Evolutionary conservation across 1,140 invertebrate species (phyloP), one percentile per base, ranked within the genome.

Genomic region (Drosophila lacertosa): DNA sequence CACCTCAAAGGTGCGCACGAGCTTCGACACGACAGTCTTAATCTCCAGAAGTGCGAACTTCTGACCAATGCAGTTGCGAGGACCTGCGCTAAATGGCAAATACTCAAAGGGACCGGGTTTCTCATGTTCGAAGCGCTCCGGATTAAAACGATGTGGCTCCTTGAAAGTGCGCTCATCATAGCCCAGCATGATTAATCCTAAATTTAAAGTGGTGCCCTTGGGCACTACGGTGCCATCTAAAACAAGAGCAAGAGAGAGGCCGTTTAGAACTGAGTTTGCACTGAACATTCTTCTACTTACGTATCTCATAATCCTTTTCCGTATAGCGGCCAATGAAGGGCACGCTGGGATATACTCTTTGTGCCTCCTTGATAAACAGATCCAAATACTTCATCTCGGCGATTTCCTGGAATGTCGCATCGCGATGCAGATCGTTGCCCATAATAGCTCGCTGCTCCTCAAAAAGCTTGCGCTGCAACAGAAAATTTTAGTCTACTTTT

Each of bases 111-210:
- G 92, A 40, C 91, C 93, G 3, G 93, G 91, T 13, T 86, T 86
- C 32, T 91, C 75, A 1, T 54, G 50, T 4, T 94, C 84, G 91
- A 97, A 97, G 76, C 96, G 92, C 18, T 97, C 96, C 0, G 97
- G 97, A 78, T 94, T 92, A 79, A 96, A 97, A 4, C 90, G 92
- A 10, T 95, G 91, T 0, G 97, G 96, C 77, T 97, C 93, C 29
- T 95, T 93, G 82, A 94, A 97, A 29, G 91, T 40, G 0, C 92
- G 90, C 2, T 89, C 82, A 51, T 90, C 76, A 4, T 90, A 89
- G 3, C 88, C 88, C 16, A 91, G 20, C 0, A 66, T 42, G 0
- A 89, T 64, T 0, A 90, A 32, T 0, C 29, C 77, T 9, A 91
- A 9, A 26, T 77, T 84, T 0, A 91, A 22, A 0, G 81, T 79